Conservation (phyloP, 2,113 vertebrate species). For the Elaphurus davidianus region DNA sequence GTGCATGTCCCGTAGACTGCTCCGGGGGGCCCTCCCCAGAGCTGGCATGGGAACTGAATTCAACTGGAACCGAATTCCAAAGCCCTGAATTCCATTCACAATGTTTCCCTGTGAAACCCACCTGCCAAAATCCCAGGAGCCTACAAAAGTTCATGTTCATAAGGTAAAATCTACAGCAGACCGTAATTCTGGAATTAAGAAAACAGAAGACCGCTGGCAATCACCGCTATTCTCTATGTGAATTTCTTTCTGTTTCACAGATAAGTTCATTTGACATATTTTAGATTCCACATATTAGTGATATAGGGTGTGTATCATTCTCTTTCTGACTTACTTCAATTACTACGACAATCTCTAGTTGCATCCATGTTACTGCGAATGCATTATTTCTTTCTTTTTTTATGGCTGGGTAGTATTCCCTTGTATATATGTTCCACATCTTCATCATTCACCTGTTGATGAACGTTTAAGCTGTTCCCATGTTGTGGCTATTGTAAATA, state of each 20-base stretch:
- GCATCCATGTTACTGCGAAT: rapidly evolving
- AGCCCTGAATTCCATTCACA: background rate
- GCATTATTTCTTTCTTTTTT: rapidly evolving
- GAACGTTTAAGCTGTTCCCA: background rate
- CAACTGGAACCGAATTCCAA: background rate
- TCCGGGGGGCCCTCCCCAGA: background rate
- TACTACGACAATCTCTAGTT: rapidly evolving
- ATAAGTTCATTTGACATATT: background rate
- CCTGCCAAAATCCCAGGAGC: background rate
- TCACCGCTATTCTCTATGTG: background rate
- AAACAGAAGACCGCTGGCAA: background rate
- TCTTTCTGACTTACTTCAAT: background rate
- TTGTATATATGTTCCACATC: rapidly evolving
- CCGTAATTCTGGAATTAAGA: background rate
- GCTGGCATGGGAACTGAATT: background rate
- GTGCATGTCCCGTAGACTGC: background rate
- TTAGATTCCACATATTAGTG: background rate
- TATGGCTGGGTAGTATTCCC: background rate
- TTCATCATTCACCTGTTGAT: background rate
- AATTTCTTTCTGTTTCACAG: background rate
- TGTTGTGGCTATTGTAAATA: background rate
- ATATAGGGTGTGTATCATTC: too few species aligned
- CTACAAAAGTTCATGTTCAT: background rate
- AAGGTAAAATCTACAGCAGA: background rate
- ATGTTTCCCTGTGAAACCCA: background rate